Base-by-base conservation (phyloP, 2,113 vertebrate species). In the Pavo muticus region DNA sequence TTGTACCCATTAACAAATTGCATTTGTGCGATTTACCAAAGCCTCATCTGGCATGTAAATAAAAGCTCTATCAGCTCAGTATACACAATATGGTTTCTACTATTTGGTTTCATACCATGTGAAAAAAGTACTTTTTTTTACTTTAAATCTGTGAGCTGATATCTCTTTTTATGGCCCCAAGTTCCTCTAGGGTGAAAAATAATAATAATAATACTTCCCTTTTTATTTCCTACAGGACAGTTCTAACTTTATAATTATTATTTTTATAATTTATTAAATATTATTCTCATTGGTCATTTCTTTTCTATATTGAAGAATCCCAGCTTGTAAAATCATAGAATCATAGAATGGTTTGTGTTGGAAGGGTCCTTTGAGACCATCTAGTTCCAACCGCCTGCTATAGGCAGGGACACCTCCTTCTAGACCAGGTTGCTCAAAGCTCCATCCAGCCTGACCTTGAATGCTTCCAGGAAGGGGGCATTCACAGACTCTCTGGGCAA, bases 21-120 rank as follows among this genome's bases (percentile, higher is more conserved):
- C 45, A 77, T 3, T 14, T 70, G 2, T 54, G 19, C 40, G 20
- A 54, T 7, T 76, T 76, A 48, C 40, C 37, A 86, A 73, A 80
- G 56, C 3, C 10, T 56, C 4, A 57, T 32, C 24, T 45, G 3
- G 10, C 0, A 0, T 42, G 11, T 32, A 59, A 56, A 74, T 59
- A 48, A 61, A 6, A 6, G 10, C 14, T 50, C 3, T 39, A 11
- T 23, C 7, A 40, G 4, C 8, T 72, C 21, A 79, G 7, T 25
- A 59, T 64, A 15, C 9, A 25, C 11, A 63, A 57, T 4, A 12
- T 47, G 23, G 25, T 8, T 85, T 72, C 29, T 29, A 52, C 7
- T 6, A 18, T 10, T 64, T 14, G 10, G 3, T 48, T 84, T 3
- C 9, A 16, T 12, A 23, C 1, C 7, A 19, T 12, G 11, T 40